Base-by-base conservation (phyloP, 2,888 invertebrate species). In the Atrina japonica region DNA sequence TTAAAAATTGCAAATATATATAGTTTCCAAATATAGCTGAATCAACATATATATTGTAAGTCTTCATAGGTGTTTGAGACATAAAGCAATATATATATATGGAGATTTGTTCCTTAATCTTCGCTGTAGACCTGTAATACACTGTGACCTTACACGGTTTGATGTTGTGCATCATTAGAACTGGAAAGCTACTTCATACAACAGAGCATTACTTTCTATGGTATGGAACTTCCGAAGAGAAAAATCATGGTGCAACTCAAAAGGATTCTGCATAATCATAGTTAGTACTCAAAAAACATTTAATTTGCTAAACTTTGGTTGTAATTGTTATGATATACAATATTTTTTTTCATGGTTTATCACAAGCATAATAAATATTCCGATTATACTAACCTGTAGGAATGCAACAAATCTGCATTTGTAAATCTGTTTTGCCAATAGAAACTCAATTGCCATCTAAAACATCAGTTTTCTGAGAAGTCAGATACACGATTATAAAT, bases 71-170 rank as follows among this genome's bases (percentile, higher is more conserved):
- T 74, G 74, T 41, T 66, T 66, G 9, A 74, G 21, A 41, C 70
- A 70, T 14, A 74, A 29, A 21, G 74, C 74, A 23, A 74, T 21
- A 70, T 61, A 41, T 74, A 74, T 0, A 70, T 52, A 29, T 14
- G 74, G 74, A 6, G 27, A 27, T 11, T 63, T 1, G 45, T 74
- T 49, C 5, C 67, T 53, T 2, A 70, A 50, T 16, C 74, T 45
- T n/a, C 74, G n/a, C 30, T 74, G 74, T 43, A 74, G n/a, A 5
- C 60, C 60, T 45, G 30, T 29, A 60, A n/a, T n/a, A n/a, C n/a
- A n/a, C n/a, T n/a, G n/a, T n/a, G n/a, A n/a, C n/a, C n/a, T n/a
- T n/a, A n/a, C n/a, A n/a, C n/a, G n/a, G n/a, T n/a, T n/a, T n/a
- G n/a, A n/a, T n/a, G n/a, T n/a, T n/a, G n/a, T n/a, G n/a, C n/a